Conservation (phyloP, 2,113 vertebrate genomes). For the Cacatua alba region DNA sequence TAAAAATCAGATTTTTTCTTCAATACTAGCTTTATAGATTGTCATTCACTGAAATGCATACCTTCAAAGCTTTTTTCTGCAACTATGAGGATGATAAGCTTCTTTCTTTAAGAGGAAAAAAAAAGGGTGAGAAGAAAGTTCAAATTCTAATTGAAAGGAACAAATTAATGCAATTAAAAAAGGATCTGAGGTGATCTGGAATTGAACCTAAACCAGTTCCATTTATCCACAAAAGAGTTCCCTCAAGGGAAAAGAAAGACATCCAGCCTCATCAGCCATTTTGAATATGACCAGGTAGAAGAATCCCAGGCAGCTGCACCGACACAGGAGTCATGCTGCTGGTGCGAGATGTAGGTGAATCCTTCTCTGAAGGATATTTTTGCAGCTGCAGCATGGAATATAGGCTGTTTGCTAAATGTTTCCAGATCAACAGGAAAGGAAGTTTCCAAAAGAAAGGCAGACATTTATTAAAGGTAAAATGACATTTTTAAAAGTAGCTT, state of each 20-base stretch:
- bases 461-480: not conserved
- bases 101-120: not conserved
- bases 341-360: not conserved
- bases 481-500: not conserved
- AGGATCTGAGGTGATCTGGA: not conserved
- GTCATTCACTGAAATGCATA: not conserved
- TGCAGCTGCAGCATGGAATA: not conserved
- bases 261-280: not conserved
- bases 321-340: not conserved
- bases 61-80: not conserved
- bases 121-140: not conserved
- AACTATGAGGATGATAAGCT: not conserved
- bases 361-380: not conserved
- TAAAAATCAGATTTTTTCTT: not conserved
- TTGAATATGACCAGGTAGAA: not conserved
- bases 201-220: not conserved
- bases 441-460: not conserved
- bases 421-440: not conserved
- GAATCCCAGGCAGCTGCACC: not conserved
- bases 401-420: not conserved
- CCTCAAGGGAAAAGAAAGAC: not conserved
- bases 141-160: not conserved
- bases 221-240: not conserved
- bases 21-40: not conserved
- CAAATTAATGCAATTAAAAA: not conserved